Evolutionary conservation across 2,797 vertebrate genomes (phyloP).

Genomic region (Epinephelus awoara): DNA sequence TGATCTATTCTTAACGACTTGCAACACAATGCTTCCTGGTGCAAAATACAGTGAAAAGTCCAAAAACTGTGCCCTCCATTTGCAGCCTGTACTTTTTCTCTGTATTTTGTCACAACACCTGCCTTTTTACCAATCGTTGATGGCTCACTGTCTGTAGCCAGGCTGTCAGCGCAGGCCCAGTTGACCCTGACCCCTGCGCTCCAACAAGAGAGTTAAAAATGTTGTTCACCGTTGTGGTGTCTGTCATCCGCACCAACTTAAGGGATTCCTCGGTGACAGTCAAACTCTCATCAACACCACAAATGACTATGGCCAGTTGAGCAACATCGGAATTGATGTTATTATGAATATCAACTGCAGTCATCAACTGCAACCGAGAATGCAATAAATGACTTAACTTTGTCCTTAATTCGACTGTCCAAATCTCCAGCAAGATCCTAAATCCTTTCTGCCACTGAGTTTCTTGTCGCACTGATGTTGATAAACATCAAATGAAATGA

Average conservation of each 20-base stretch:
- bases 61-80: too few species aligned
- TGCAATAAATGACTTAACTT: conserved; percentile 44
- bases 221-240: conserved; percentile 36
- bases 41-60: conserved; percentile 31
- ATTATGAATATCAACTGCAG: too few species aligned
- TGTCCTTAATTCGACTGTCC: conserved; percentile 53
- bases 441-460: conserved; percentile 6
- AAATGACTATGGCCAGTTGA: conserved; percentile 1
- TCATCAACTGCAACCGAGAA: conserved; percentile 53
- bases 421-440: background rate
- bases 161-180: conserved; percentile 42
- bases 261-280: conserved; percentile 65
- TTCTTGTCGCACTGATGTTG: background rate
- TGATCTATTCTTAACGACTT: conserved; percentile 52
- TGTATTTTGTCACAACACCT: conserved; percentile 44
- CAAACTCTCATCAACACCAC: conserved; percentile 35
- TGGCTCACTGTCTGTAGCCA: conserved; percentile 32
- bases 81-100: conserved; percentile 33
- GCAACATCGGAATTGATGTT: conserved; percentile 4
- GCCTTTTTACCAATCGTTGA: conserved; percentile 28
- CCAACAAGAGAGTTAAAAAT: conserved; percentile 27
- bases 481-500: too few species aligned
- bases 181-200: conserved; percentile 13
- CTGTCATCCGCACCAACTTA: conserved; percentile 67
- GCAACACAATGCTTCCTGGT: conserved; percentile 55